Conservation (phyloP, 2,888 invertebrate genomes). For the Molanna angustata region DNA sequence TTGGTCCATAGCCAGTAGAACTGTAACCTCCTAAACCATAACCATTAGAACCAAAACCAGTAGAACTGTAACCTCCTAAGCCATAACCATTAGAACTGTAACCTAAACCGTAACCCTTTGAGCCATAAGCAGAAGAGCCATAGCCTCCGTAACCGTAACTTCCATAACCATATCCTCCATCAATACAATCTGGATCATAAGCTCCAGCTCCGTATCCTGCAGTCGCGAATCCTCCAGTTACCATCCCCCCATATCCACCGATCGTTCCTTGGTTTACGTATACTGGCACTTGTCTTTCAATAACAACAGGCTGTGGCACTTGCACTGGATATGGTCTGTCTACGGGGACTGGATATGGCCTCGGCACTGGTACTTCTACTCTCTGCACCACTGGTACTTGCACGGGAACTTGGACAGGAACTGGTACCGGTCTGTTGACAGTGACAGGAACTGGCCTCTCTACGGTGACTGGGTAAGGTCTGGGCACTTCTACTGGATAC, state of each 20-base stretch:
- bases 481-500: constrained; percentile 52
- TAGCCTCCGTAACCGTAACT: constrained; percentile 3
- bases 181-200: constrained; percentile 41
- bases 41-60: too few relatives aligned
- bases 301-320: constrained; percentile 37
- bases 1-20: too few relatives aligned
- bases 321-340: constrained; percentile 51
- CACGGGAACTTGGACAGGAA: constrained; percentile 28
- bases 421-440: constrained; percentile 31
- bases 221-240: constrained; percentile 13
- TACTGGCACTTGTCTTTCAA: constrained; percentile 53
- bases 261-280: constrained; percentile 36
- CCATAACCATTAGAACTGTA: constrained; percentile 6
- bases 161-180: constrained; percentile 3
- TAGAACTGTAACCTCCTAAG: too few relatives aligned
- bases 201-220: too few relatives aligned
- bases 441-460: constrained; percentile 28
- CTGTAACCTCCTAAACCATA: too few relatives aligned
- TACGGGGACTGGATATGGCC: constrained; percentile 52
- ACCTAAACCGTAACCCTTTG: constrained; percentile 5
- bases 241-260: constrained; percentile 11
- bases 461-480: constrained; percentile 28
- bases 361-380: constrained; percentile 33
- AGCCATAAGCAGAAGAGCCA: not conserved
- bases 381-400: constrained; percentile 26